Evolutionary conservation across 1,140 invertebrate genomes (phyloP).

Genomic region (Centruroides sculpturatus): DNA sequence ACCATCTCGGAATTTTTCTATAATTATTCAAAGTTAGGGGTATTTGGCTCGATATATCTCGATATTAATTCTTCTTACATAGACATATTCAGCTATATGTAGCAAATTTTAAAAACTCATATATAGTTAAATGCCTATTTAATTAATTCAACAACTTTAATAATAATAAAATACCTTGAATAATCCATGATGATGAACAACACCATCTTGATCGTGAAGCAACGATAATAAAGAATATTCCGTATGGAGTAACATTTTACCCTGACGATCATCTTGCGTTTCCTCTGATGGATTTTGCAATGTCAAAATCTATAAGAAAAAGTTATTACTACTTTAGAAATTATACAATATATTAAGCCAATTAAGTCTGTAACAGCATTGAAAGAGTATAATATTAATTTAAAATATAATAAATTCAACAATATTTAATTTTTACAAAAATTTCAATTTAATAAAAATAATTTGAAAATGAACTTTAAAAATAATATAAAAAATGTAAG

Average conservation of each 20-base stretch:
- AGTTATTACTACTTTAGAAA: conserved; percentile 5
- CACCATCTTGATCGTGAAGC: conserved; percentile 51
- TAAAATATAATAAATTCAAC: not conserved
- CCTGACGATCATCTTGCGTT: conserved; percentile 59
- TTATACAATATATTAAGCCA: not conserved
- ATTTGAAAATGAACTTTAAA: not conserved
- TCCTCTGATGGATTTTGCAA: conserved; percentile 42
- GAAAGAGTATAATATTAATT: not conserved
- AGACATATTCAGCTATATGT: no score
- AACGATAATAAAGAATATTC: conserved; percentile 61
- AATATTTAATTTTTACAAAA: not conserved
- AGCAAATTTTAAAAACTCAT: no score
- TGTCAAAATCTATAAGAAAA: conserved; percentile 35
- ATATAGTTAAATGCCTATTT: no score
- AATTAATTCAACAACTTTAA: no score
- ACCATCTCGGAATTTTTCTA: no score
- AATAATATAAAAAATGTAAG: no score
- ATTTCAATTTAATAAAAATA: not conserved
- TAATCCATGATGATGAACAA: conserved; percentile 62
- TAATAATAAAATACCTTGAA: conserved; percentile 45
- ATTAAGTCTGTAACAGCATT: not conserved
- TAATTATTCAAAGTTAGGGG: no score
- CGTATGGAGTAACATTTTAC: conserved; percentile 65
- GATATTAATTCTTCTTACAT: no score
- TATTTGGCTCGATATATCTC: no score